Evolutionary conservation across 2,113 vertebrate species (phyloP), one percentile per base, ranked within the genome.

Genomic region (Platichthys stellatus): DNA sequence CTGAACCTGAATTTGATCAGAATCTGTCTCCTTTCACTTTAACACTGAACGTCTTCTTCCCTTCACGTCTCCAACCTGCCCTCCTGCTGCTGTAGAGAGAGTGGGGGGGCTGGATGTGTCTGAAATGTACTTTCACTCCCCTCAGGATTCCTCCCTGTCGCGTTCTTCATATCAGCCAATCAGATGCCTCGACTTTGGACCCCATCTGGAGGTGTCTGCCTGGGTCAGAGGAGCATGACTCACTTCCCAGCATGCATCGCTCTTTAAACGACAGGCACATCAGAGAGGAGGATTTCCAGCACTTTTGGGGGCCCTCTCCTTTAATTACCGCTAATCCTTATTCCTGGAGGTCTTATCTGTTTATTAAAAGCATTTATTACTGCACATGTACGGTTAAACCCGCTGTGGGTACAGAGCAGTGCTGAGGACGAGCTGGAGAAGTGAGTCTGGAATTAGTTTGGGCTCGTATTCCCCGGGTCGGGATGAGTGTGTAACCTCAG

Each of bases 161-260:
- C 4, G 5, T 63, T 47, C 60, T 28, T n/a, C n/a, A n/a, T n/a
- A 43, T 23, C 61, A 63, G 35, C 69, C 73, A 77, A 74, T 80
- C 77, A 62, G 7, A 72, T 18, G 51, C 51, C 24, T 74, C n/a
- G 3, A 59, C 31, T 47, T 24, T 17, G 54, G 82, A 64, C 49
- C 85, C 82, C 87, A 82, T 88, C 77, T 57, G 84, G 69, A 64
- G 45, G 1, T 47, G 45, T 67, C 67, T 51, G n/a, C 26, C 58
- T 63, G 21, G 24, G 21, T 62, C 72, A 4, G 35, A 4, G 24
- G 58, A 23, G 4, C 23, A n/a, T 0, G 2, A 56, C 49, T 31
- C 69, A 60, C 8, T 23, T 70, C 70, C 40, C 80, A 72, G 63
- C 66, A 61, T 38, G 28, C 69, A 49, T 53, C 28, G 53, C 38